Base-by-base conservation (phyloP, 1,140 invertebrate species). In the Araneus ventricosus region DNA sequence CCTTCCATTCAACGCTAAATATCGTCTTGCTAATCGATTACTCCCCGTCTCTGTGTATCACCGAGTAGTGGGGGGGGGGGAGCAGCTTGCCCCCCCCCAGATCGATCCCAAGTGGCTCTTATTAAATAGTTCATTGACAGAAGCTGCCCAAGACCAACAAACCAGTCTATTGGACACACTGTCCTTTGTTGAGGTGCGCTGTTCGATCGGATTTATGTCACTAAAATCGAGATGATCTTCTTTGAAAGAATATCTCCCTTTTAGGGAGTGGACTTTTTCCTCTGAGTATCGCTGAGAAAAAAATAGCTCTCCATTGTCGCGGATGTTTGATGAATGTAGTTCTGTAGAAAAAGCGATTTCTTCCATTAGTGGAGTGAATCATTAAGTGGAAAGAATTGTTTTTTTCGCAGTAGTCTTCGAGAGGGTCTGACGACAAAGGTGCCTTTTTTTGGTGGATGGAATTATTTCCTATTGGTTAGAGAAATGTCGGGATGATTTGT, bases 51-150 rank as follows among this genome's bases (percentile, higher is more conserved):
- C 30, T 20, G 67, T 17, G 30, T 75, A 75, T 75, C 10, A 34
- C 30, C 34, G 14, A 34, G 14, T 17, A 14, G 34, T 14, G 59
- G 59, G 59, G 59, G 30, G 67, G 17, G 34, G 14, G 4, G 1
- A 34, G 20, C 4, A 14, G 34, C 10, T 8, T 30, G 30, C 30
- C 3, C 17, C 17, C 30, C 67, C 27, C 67, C 17, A 75, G 67
- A 75, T 75, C 30, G 67, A 75, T 75, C 10, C 30, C 30, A 34
- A 37, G 67, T 75, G 67, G 67, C 67, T 37, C 27, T 75, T 75
- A 75, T 75, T 75, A 75, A 75, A 75, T 34, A 37, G 30, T 75
- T 37, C 67, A 37, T 17, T 75, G 67, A 75, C 27, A 75, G 67
- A 37, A 75, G 27, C 14, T 20, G 2, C 0, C 59, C 6, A 63